A percentile compares a stretch with the other conserved stretches of the same genome.
Conservation (phyloP, 2,797 vertebrate genomes). For the Melanotaenia maccullochi region DNA sequence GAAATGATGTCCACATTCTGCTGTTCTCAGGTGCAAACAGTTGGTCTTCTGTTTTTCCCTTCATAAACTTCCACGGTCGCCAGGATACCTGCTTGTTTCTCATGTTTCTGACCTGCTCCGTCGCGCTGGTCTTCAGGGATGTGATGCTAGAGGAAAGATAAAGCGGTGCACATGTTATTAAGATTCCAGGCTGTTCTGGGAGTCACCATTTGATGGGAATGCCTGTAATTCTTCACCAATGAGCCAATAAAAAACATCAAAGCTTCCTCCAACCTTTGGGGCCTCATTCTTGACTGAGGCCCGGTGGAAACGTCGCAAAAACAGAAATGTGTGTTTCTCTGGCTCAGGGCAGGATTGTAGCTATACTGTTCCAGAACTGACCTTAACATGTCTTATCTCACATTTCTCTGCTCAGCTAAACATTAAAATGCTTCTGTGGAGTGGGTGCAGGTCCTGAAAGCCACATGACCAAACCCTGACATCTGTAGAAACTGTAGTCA, state of each 20-base stretch:
- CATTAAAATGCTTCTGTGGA: too few species aligned
- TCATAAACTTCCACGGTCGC: too few species aligned
- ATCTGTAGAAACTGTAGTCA: too few species aligned
- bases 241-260: not conserved
- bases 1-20: too few species aligned
- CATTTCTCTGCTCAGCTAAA: too few species aligned
- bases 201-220: not conserved
- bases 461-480: too few species aligned
- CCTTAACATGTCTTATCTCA: too few species aligned
- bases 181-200: not conserved
- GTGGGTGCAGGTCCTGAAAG: too few species aligned
- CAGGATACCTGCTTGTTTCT: too few species aligned
- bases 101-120: too few species aligned
- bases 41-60: too few species aligned
- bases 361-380: not conserved
- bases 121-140: not conserved
- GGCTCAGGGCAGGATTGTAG: not conserved
- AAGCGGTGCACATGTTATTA: not conserved
- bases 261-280: not conserved
- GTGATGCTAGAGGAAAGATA: not conserved
- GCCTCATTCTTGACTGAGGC: not conserved
- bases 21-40: too few species aligned
- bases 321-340: not conserved
- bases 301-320: not conserved
- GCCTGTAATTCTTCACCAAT: not conserved